Base-by-base conservation (phyloP, 1,140 invertebrate species). In the Chrysopa pallens region DNA sequence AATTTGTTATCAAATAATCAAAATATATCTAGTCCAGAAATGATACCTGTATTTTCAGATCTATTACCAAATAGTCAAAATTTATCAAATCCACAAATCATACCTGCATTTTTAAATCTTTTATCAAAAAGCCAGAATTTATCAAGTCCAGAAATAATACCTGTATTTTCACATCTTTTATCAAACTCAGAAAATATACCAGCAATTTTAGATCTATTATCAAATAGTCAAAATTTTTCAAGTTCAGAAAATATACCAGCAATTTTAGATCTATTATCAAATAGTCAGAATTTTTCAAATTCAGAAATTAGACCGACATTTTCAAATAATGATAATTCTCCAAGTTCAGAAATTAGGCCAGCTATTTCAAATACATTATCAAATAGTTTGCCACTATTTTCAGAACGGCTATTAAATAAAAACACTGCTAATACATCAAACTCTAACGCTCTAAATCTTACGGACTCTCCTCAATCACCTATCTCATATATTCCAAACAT, bases 321-420 rank as follows among this genome's bases (percentile, higher is more conserved):
- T 5, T 44, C 12, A 36, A 33, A 37, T 46, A 28, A 13, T 11
- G 40, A 39, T 9, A 45, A 43, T 36, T 44, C 43, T 8, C 38
- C 46, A 29, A 45, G n/a, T n/a, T n/a, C n/a, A n/a, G n/a, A n/a
- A n/a, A n/a, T n/a, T n/a, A n/a, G n/a, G n/a, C n/a, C n/a, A n/a
- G n/a, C n/a, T n/a, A n/a, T n/a, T n/a, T n/a, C n/a, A n/a, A n/a
- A n/a, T n/a, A n/a, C n/a, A n/a, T n/a, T n/a, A n/a, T n/a, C n/a
- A n/a, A n/a, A n/a, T n/a, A n/a, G n/a, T n/a, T n/a, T n/a, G n/a
- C n/a, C n/a, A n/a, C n/a, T 47, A 8, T 47, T 43, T 33, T 35
- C 42, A 37, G 28, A 47, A 29, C 28, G 45, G 38, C 37, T 41
- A 28, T 29, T 36, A 8, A 35, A 28, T 8, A 8, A 29, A 46